Conservation (phyloP, 1,140 invertebrate genomes). For the Diorhabda elongata region DNA sequence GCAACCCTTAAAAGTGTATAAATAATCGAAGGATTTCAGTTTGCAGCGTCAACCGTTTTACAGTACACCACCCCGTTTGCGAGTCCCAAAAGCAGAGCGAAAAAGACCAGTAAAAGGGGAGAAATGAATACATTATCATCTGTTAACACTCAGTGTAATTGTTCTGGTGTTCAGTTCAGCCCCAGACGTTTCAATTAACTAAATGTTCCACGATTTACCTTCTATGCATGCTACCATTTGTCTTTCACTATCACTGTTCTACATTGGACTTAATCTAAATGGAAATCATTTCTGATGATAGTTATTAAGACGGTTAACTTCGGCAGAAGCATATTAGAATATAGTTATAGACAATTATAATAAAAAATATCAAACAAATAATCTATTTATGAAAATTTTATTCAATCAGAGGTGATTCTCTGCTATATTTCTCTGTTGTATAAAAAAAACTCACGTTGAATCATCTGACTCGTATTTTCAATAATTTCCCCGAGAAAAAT, state of each 20-base stretch:
- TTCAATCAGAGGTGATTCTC: too few relatives aligned
- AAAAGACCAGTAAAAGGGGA: constrained; percentile 18
- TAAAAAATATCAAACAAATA: too few relatives aligned
- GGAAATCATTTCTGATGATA: constrained; percentile 24
- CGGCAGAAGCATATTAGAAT: too few relatives aligned
- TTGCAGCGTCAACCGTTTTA: neutral
- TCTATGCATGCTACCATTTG: constrained; percentile 35
- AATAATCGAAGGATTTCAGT: too few relatives aligned
- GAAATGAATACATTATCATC: constrained; percentile 46
- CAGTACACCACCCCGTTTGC: neutral
- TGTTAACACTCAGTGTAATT: constrained; percentile 47
- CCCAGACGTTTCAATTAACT: constrained; percentile 46
- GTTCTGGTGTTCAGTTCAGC: constrained; percentile 40
- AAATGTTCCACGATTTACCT: constrained; percentile 45
- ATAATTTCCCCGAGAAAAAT: too few relatives aligned
- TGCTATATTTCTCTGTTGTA: too few relatives aligned
- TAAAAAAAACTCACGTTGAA: too few relatives aligned
- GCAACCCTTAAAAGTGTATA: too few relatives aligned
- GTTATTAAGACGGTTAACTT: too few relatives aligned
- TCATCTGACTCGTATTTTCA: too few relatives aligned
- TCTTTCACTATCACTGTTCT: constrained; percentile 31
- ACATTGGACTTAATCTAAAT: constrained; percentile 40
- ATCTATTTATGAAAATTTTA: too few relatives aligned
- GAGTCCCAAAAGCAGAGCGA: neutral
- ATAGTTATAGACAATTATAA: too few relatives aligned